Percentiles rank a stretch among this genome's conserved stretches.
Conservation (phyloP, 2,888 invertebrate species). For the Carpatolechia fugitivella region DNA sequence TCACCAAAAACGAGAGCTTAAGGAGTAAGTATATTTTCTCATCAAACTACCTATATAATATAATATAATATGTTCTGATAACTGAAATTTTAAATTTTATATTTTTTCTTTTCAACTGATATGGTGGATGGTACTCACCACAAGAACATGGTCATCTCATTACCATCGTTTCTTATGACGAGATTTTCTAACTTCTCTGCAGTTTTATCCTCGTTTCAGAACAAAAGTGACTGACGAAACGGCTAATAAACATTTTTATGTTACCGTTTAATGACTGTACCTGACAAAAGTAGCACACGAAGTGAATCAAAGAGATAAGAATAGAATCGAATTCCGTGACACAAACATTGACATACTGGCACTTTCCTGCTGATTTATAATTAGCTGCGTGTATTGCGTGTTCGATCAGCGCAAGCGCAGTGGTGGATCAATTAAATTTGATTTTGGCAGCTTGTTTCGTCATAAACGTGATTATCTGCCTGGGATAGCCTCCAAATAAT, state of each 20-base stretch:
- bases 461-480: constrained; percentile 32
- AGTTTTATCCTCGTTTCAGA: too few relatives aligned
- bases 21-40: constrained; percentile 59
- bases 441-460: constrained; percentile 43
- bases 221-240: neutral
- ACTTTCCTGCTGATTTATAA: constrained; percentile 46
- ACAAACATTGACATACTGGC: constrained; percentile 64
- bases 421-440: constrained; percentile 43
- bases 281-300: constrained; percentile 21
- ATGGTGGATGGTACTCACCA: too few relatives aligned
- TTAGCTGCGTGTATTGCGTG: constrained; percentile 40
- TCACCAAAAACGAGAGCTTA: constrained; percentile 75
- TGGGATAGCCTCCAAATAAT: constrained; percentile 14
- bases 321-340: constrained; percentile 40
- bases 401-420: constrained; percentile 37
- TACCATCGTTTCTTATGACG: too few relatives aligned
- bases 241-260: neutral
- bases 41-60: neutral
- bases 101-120: too few relatives aligned
- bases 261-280: constrained; percentile 14
- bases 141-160: too few relatives aligned
- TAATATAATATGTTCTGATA: too few relatives aligned
- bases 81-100: too few relatives aligned
- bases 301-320: constrained; percentile 36
- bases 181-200: too few relatives aligned